Percentiles rank a stretch among this genome's conserved stretches.
Conservation (phyloP, 2,113 vertebrate genomes). For the Xiphophorus hellerii region DNA sequence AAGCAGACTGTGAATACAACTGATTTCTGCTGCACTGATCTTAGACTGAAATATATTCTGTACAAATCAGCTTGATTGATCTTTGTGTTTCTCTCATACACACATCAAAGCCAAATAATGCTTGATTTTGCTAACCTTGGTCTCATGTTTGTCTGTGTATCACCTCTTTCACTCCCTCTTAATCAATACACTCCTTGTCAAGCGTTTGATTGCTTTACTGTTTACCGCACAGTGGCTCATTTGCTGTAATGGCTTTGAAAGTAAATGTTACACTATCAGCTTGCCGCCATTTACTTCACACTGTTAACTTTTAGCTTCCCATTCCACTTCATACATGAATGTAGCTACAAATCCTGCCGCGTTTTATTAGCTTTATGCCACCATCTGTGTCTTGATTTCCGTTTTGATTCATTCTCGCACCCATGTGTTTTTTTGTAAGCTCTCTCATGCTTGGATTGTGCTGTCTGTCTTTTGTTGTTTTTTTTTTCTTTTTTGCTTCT, state of each 20-base stretch:
- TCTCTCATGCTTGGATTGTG: slow-evolving; percentile 32
- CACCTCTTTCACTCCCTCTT: slow-evolving; percentile 52
- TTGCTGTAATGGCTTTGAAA: slow-evolving; percentile 72
- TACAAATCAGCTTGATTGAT: neutral
- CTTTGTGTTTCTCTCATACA: slow-evolving; percentile 14
- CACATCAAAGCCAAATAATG: neutral
- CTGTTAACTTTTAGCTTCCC: slow-evolving; percentile 69
- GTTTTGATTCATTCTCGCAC: slow-evolving; percentile 34
- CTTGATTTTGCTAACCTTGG: slow-evolving; percentile 36
- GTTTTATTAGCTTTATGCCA: slow-evolving; percentile 44
- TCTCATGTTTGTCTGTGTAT: slow-evolving; percentile 38
- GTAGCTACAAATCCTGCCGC: slow-evolving; percentile 40
- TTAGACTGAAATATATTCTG: slow-evolving; percentile 5
- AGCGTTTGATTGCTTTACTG: slow-evolving; percentile 74
- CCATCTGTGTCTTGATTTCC: slow-evolving; percentile 57
- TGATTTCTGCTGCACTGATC: slow-evolving; percentile 26
- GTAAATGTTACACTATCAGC: slow-evolving; percentile 71
- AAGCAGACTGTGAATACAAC: slow-evolving; percentile 5
- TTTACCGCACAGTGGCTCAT: slow-evolving; percentile 76
- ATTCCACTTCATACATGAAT: slow-evolving; percentile 50
- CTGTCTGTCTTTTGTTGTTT: slow-evolving; percentile 40
- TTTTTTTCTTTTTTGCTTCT: slow-evolving; percentile 22
- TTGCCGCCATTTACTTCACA: slow-evolving; percentile 65
- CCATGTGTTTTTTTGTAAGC: slow-evolving; percentile 20
- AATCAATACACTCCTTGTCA: slow-evolving; percentile 74